These are phyloP conservation scores for Dorcus hopei DNA, from an alignment of 2,888 invertebrate species.

Conservation along the genomic window DNA sequence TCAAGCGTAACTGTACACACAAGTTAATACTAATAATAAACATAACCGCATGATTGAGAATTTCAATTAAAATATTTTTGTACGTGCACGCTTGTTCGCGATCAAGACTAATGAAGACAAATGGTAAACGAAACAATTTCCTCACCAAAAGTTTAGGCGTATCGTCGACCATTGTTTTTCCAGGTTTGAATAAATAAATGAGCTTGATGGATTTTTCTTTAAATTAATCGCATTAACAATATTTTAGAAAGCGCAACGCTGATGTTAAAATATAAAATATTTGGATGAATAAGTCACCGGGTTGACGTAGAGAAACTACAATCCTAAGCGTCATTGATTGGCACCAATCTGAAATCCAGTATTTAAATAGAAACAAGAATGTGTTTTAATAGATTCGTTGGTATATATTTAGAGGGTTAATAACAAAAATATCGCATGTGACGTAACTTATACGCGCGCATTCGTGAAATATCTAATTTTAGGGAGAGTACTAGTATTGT, in stretches of 20 bases:
- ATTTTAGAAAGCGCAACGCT: conserved; percentile 3
- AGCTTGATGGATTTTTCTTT: neutral
- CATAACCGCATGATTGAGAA: too few relatives aligned
- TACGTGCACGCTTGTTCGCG: too few relatives aligned
- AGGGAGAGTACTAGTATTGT: neutral
- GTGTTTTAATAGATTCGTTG: conserved; percentile 30
- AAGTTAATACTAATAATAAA: too few relatives aligned
- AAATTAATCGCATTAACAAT: conserved; percentile 4
- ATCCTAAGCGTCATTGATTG: conserved; percentile 32
- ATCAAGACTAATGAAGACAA: too few relatives aligned
- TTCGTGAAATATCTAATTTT: neutral
- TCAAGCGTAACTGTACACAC: too few relatives aligned
- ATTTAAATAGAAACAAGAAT: conserved; percentile 30
- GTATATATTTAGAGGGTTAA: conserved; percentile 32
- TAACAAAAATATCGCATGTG: conserved; percentile 31
- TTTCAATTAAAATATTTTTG: too few relatives aligned
- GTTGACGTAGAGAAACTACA: conserved; percentile 19
- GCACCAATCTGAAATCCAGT: conserved; percentile 32
- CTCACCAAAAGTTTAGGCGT: too few relatives aligned
- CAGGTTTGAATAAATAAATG: too few relatives aligned
- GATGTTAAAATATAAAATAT: conserved; percentile 1
- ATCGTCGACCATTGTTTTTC: too few relatives aligned
- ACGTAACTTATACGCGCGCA: conserved; percentile 23
- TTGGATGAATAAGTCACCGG: conserved; percentile 8
- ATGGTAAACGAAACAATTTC: too few relatives aligned